phyloP scores from a whole-genome alignment of 2,888 invertebrate species.

The Leptarthrus brevirostris region DNA sequence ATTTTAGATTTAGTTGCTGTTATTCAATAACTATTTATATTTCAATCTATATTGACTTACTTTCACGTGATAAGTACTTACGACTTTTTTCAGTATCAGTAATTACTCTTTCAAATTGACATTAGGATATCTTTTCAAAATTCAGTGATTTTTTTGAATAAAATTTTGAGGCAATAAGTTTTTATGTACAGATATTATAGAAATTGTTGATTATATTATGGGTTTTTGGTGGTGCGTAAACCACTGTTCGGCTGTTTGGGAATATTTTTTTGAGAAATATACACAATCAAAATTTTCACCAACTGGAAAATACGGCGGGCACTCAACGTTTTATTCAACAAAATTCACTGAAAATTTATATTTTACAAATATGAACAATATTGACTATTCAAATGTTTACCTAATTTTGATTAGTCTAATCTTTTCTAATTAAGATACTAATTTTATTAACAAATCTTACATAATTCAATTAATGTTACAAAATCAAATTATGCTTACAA shows the following conservation, averaged over 20 bases:
- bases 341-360: conserved; percentile 17
- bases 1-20: not conserved
- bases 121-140: conserved; percentile 37
- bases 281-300: not conserved
- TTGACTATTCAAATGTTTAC: conserved; percentile 20
- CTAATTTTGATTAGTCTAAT: not conserved
- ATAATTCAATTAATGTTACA: no score
- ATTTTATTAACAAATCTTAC: no score
- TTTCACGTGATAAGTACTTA: conserved; percentile 11
- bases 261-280: not conserved
- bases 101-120: conserved; percentile 47
- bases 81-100: conserved; percentile 29
- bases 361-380: conserved; percentile 40
- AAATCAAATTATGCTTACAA: no score
- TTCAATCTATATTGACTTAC: conserved; percentile 10
- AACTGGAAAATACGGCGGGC: not conserved
- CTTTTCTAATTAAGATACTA: not conserved
- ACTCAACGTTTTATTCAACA: conserved; percentile 8
- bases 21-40: conserved; percentile 7
- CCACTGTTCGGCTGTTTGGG: no score
- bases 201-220: no score
- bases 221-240: no score
- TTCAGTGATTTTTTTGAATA: conserved; percentile 25
- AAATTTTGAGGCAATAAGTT: no score
- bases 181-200: not conserved